Evolutionary conservation across 2,888 invertebrate species (phyloP).

Genomic region (Drosophila histrio): DNA sequence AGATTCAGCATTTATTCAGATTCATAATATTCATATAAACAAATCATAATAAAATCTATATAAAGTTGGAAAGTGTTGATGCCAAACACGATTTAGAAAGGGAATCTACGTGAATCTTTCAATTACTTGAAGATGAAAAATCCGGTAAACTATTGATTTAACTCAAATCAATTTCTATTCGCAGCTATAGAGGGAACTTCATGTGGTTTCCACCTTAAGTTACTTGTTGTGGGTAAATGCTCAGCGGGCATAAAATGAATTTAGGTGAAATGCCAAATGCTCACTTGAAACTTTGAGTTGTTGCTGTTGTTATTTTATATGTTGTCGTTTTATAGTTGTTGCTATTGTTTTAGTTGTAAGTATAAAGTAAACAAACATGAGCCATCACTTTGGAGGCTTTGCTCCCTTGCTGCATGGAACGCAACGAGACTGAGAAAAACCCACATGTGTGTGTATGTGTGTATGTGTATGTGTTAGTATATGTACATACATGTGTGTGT

Average conservation of each 20-base stretch:
- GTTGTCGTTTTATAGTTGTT: conserved; percentile 7
- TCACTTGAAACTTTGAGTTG: conserved; percentile 40
- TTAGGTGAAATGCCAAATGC: conserved; percentile 47
- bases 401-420: conserved; percentile 22
- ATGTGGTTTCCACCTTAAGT: not conserved
- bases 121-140: no score
- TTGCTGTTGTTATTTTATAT: conserved; percentile 13
- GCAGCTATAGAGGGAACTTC: not conserved
- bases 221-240: not conserved
- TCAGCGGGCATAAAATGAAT: conserved; percentile 18
- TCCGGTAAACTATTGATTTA: no score
- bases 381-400: conserved; percentile 42
- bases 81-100: no score
- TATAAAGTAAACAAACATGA: conserved; percentile 55
- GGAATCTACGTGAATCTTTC: no score
- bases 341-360: conserved; percentile 33
- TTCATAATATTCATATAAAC: no score
- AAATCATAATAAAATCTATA: no score
- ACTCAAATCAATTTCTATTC: not conserved
- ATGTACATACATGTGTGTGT: not conserved
- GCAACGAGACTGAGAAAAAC: conserved; percentile 6
- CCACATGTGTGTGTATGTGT: conserved; percentile 6
- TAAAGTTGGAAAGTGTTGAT: no score
- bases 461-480: not conserved
- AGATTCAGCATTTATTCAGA: no score